Base-by-base conservation (phyloP, 2,888 invertebrate genomes). In the Leucophenga maculata region DNA sequence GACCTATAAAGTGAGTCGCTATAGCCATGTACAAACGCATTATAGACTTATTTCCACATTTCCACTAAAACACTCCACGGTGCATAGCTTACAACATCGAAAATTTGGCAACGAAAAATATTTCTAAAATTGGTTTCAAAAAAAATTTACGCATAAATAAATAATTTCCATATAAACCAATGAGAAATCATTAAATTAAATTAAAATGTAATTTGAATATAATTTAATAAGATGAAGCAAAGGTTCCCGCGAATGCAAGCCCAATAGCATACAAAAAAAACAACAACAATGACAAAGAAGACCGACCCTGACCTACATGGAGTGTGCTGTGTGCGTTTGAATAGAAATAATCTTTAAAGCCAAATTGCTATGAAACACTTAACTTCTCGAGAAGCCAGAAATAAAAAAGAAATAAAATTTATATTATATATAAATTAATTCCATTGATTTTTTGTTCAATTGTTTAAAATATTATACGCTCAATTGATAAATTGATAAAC, bases 261-360 rank as follows among this genome's bases (percentile, higher is more conserved):
- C 11, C 11, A 39, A 11, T 39, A 39, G 8, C 39, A 39, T 39
- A 6, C 1, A 39, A 39, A 66, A 66, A 69, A 74, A 69, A 69
- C 69, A 65, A 72, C 70, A 65, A 75, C 52, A 67, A 52, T 71
- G 69, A 71, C 81, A 77, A 76, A 71, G 78, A 74, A 68, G 50
- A 70, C 78, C 81, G 83, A 83, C 80, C 80, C 82, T 80, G 80
- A 83, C 80, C 80, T 80, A 80, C 77, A 83, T 80, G 1, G 8
- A 39, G 39, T 39, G 39, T 39, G 26, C 26, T 26, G 26, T 26
- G 26, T 26, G 26, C 26, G 39, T 71, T 73, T 77, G 75, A 82
- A 80, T 80, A 81, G 44, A 1, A 46, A 64, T 6, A 57, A 57
- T 2, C n/a, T 26, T 57, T 26, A 26, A 26, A 9, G 32, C n/a